phyloP scores from a whole-genome alignment of 2,797 vertebrate species.

The Argya squamiceps region DNA sequence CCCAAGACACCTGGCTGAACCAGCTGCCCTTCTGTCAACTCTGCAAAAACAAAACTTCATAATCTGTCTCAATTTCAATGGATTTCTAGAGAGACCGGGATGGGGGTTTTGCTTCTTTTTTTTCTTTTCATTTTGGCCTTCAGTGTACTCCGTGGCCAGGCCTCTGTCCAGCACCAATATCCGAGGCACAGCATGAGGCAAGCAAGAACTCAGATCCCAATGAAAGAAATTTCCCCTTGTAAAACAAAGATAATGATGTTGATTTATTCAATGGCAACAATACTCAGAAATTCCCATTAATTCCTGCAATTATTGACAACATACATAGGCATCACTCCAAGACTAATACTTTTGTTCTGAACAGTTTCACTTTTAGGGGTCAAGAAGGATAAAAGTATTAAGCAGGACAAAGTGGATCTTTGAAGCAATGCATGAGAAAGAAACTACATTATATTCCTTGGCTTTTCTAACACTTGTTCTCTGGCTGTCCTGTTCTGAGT shows the following conservation, averaged over 20 bases:
- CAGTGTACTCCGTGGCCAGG: background rate
- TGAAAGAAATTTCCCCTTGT: background rate
- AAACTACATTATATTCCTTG: background rate
- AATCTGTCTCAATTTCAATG: background rate
- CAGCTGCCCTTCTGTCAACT: background rate
- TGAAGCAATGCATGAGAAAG: background rate
- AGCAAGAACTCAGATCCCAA: background rate
- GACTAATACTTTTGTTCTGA: background rate
- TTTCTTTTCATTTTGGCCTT: background rate
- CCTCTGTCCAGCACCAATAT: background rate
- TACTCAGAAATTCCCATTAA: background rate
- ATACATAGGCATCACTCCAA: background rate
- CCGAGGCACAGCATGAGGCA: background rate
- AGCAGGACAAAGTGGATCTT: background rate
- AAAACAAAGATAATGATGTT: background rate
- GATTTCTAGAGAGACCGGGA: background rate
- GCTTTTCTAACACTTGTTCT: background rate
- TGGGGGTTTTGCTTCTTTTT: background rate
- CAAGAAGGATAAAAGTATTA: background rate
- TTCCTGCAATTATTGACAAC: background rate
- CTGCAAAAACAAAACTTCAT: background rate
- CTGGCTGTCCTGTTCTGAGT: background rate
- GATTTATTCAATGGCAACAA: background rate
- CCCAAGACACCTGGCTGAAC: background rate
- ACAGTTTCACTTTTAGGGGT: background rate